Evolutionary conservation across 2,888 invertebrate species (phyloP).

Genomic region (Sclerodermus sp.): DNA sequence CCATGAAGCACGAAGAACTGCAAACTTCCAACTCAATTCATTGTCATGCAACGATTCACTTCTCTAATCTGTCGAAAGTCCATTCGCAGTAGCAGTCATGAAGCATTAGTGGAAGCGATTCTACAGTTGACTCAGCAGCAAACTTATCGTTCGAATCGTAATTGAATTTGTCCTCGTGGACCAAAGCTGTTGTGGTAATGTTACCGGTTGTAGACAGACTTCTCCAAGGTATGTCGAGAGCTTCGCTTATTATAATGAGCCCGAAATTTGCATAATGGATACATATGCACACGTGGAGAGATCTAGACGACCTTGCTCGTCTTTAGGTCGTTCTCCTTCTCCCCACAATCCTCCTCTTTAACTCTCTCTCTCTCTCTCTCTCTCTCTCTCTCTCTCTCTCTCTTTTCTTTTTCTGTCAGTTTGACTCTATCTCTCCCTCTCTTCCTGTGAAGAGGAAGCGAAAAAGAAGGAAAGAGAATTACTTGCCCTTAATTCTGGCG

Average conservation of each 20-base stretch:
- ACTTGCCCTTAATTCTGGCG: conserved; percentile 4
- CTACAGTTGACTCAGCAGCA: conserved; percentile 34
- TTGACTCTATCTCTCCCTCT: no score
- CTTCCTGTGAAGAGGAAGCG: conserved; percentile 1
- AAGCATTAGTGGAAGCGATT: conserved; percentile 24
- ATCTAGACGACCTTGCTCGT: conserved; percentile 36
- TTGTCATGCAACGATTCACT: conserved; percentile 29
- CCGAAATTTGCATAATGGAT: conserved; percentile 57
- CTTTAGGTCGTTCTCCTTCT: background rate
- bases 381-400: conserved; percentile 1
- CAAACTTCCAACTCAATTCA: conserved; percentile 14
- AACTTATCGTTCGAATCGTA: conserved; percentile 48
- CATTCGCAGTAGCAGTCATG: conserved; percentile 22
- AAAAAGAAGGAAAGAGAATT: conserved; percentile 2
- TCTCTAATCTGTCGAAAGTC: conserved; percentile 22
- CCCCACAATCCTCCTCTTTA: background rate
- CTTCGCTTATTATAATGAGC: conserved; percentile 56
- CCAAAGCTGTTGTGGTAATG: conserved; percentile 50
- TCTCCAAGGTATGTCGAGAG: conserved; percentile 45
- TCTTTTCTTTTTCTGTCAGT: background rate
- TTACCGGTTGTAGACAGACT: conserved; percentile 46
- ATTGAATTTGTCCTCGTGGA: conserved; percentile 53
- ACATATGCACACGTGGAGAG: conserved; percentile 51
- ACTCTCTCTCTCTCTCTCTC: conserved; percentile 10
- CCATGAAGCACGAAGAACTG: conserved; percentile 10